Percentiles rank a stretch among this genome's conserved stretches.
Conservation (phyloP, 2,888 invertebrate species). For the Cataglyphis cursor region DNA sequence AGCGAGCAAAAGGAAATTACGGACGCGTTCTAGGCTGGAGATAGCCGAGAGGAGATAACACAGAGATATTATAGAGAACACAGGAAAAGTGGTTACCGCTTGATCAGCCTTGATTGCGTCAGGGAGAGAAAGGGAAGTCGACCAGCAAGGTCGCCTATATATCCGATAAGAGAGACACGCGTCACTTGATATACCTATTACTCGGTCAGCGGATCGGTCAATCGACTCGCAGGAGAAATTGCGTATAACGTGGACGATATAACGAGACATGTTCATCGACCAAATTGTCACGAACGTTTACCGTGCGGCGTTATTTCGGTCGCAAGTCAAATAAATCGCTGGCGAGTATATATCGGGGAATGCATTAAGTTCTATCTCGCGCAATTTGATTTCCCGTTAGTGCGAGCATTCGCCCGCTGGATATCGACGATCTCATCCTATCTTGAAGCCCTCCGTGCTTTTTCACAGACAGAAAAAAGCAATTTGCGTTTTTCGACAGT, state of each 20-base stretch:
- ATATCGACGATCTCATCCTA: conserved; percentile 38
- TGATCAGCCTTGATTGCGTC: conserved; percentile 42
- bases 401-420: conserved; percentile 4
- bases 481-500: conserved; percentile 23
- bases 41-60: conserved; percentile 33
- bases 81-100: conserved; percentile 33
- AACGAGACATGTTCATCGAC: conserved; percentile 71
- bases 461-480: conserved; percentile 21
- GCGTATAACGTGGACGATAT: conserved; percentile 60
- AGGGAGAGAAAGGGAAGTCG: conserved; percentile 21
- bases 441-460: conserved; percentile 24
- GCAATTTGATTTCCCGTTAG: conserved; percentile 47
- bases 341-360: conserved; percentile 64
- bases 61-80: conserved; percentile 27
- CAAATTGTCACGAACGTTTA: conserved; percentile 71
- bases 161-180: conserved; percentile 29
- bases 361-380: conserved; percentile 61
- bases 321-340: conserved; percentile 47
- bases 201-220: conserved; percentile 55
- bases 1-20: conserved; percentile 78
- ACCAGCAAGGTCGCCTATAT: not conserved
- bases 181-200: conserved; percentile 66
- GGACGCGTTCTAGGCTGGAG: conserved; percentile 70
- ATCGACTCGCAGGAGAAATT: conserved; percentile 38
- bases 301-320: conserved; percentile 56